phyloP scores from a whole-genome alignment of 2,797 vertebrate species.

The Setipinna tenuifilis region DNA sequence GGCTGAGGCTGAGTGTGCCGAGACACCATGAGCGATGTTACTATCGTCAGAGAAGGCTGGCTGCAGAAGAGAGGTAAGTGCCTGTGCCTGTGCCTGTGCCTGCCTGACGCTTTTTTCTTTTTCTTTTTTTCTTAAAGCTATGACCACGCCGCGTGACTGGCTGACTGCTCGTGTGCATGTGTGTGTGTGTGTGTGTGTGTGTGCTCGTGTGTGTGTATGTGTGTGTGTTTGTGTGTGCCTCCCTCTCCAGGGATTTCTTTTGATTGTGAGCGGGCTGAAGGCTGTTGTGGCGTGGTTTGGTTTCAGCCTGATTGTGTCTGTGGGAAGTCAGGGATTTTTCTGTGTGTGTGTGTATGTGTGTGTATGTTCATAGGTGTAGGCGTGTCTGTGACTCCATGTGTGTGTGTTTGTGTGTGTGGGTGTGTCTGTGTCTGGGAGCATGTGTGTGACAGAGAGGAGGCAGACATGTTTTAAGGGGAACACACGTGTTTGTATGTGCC shows the following conservation, averaged over 20 bases:
- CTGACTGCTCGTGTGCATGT: slow-evolving; percentile 18
- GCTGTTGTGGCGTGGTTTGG: background rate
- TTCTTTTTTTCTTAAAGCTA: background rate
- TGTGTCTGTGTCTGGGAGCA: slow-evolving; percentile 2
- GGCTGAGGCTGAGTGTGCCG: slow-evolving; percentile 79
- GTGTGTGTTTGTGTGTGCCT: slow-evolving; percentile 13
- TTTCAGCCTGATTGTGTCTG: background rate
- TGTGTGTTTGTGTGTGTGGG: background rate
- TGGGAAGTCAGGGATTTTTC: background rate
- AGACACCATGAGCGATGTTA: slow-evolving; percentile 99
- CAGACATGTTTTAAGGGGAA: slow-evolving; percentile 13
- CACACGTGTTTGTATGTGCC: background rate
- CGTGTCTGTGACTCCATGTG: background rate
- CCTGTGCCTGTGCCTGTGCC: too few species aligned
- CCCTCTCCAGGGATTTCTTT: background rate
- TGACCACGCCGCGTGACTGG: slow-evolving; percentile 28
- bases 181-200: background rate
- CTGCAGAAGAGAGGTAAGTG: slow-evolving; percentile 98
- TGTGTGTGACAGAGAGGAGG: background rate
- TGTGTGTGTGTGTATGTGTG: slow-evolving; percentile 6
- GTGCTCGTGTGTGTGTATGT: slow-evolving; percentile 24
- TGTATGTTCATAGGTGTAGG: background rate
- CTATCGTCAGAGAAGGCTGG: slow-evolving; percentile 99
- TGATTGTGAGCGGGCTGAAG: background rate
- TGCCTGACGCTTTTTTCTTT: background rate